Conservation (phyloP, 2,113 vertebrate genomes). For the Pimephales promelas region DNA sequence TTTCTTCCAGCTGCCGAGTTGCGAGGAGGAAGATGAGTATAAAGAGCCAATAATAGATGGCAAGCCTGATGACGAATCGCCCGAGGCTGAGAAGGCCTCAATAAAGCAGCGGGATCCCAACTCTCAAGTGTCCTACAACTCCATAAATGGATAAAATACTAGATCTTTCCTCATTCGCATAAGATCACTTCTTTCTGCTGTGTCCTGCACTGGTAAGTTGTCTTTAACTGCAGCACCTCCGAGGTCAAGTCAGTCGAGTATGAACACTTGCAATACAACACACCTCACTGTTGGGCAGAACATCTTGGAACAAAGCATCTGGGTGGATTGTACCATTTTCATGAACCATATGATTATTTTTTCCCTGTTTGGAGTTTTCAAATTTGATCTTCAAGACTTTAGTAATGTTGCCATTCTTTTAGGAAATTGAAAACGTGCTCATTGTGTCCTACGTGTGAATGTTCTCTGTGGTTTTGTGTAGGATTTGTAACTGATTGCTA, state of each 20-base stretch:
- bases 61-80: background rate
- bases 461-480: background rate
- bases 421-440: no score
- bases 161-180: background rate
- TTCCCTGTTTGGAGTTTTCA: background rate
- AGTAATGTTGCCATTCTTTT: background rate
- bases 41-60: slow-evolving; percentile 66
- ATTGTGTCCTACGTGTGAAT: background rate
- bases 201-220: background rate
- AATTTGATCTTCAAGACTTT: background rate
- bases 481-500: background rate
- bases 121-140: slow-evolving; percentile 74
- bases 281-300: background rate
- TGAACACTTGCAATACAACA: background rate
- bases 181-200: background rate
- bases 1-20: slow-evolving; percentile 79
- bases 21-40: slow-evolving; percentile 67
- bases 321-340: background rate
- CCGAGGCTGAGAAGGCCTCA: background rate
- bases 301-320: background rate
- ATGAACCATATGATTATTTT: background rate
- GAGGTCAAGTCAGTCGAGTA: background rate
- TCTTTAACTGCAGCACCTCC: background rate
- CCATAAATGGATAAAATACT: slow-evolving; percentile 70
- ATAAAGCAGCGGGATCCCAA: slow-evolving; percentile 63